Evolutionary conservation across 2,113 vertebrate genomes (phyloP).

Genomic region (Boleophthalmus pectinirostris): DNA sequence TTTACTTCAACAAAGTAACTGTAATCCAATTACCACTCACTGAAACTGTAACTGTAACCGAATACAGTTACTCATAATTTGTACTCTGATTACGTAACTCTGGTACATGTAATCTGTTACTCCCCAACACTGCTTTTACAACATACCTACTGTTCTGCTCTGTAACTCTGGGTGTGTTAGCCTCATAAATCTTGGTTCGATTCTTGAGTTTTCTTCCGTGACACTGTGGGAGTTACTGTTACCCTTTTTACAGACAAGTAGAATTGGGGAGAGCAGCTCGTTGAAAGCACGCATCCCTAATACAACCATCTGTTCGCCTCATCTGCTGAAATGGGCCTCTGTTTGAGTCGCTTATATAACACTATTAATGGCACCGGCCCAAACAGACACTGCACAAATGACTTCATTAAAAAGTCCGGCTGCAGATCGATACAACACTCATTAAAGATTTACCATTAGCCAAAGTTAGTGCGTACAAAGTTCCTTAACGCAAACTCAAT

Average conservation of each 20-base stretch:
- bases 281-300: background rate
- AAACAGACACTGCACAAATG: background rate
- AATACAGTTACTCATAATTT: no score
- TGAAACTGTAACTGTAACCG: no score
- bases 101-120: no score
- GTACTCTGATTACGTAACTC: no score
- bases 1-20: no score
- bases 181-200: background rate
- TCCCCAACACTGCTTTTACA: no score
- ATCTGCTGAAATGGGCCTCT: background rate
- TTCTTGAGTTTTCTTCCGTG: background rate
- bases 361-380: conserved; percentile 2
- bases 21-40: no score
- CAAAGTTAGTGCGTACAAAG: background rate
- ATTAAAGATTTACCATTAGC: conserved; percentile 10
- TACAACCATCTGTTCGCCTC: background rate
- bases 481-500: background rate
- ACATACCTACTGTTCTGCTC: no score
- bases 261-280: background rate
- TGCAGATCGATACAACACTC: conserved; percentile 1
- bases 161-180: background rate
- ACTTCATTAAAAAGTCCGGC: conserved; percentile 5
- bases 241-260: background rate
- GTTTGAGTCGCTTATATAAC: background rate
- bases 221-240: background rate